phyloP scores from a whole-genome alignment of 2,797 vertebrate species.

The Parambassis ranga region DNA sequence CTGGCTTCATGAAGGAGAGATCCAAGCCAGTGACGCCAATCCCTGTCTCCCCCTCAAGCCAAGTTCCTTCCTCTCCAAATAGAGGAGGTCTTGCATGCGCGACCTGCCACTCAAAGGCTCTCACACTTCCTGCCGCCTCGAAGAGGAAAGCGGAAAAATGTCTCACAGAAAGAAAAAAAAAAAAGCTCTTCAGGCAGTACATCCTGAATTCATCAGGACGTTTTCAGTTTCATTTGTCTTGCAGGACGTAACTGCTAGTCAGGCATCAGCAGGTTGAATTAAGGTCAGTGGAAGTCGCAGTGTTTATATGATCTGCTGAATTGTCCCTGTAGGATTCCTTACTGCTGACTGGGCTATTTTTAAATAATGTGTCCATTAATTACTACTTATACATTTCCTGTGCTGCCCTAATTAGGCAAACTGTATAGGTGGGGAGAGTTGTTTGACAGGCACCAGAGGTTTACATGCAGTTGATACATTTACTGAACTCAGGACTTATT shows the following conservation, averaged over 20 bases:
- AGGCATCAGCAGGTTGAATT: constrained; percentile 33
- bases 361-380: constrained; percentile 23
- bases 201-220: constrained; percentile 27
- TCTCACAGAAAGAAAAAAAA: not conserved
- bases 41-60: constrained; percentile 50
- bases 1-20: constrained; percentile 61
- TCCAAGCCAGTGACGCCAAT: constrained; percentile 71
- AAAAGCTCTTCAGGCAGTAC: not conserved
- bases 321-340: constrained; percentile 23
- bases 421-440: too few relatives aligned
- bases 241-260: constrained; percentile 17
- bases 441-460: too few relatives aligned
- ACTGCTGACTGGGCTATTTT: constrained; percentile 32
- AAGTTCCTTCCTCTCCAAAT: constrained; percentile 53
- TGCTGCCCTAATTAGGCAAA: constrained; percentile 9
- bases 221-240: constrained; percentile 42
- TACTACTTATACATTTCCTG: constrained; percentile 27
- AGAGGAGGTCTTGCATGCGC: constrained; percentile 44
- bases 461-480: too few relatives aligned
- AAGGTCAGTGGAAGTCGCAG: constrained; percentile 49
- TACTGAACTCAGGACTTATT: too few relatives aligned
- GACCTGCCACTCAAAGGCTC: constrained; percentile 57
- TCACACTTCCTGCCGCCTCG: constrained; percentile 48
- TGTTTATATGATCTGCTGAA: constrained; percentile 46
- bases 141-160: constrained; percentile 12